Evolutionary conservation across 2,888 invertebrate genomes (phyloP).

Genomic region (Hetaerina titia): DNA sequence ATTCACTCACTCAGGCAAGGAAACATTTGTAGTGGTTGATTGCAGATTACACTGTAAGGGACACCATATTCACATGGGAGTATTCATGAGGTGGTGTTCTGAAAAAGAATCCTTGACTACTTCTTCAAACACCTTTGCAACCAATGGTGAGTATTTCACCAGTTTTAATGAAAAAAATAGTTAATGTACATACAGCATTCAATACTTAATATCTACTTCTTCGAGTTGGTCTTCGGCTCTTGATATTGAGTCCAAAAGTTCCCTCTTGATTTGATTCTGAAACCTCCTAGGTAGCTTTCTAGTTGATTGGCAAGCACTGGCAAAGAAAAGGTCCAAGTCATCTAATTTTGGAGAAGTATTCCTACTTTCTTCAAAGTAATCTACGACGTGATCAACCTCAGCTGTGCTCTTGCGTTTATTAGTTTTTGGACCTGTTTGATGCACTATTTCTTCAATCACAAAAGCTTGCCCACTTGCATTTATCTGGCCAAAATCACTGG

Average conservation of each 20-base stretch:
- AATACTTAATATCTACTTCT: background rate
- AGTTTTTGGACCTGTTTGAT: background rate
- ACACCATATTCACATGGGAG: no score
- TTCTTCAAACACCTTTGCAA: no score
- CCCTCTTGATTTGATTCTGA: background rate
- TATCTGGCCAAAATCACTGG: background rate
- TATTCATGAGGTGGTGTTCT: no score
- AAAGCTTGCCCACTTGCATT: background rate
- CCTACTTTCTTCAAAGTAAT: background rate
- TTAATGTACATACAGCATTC: background rate
- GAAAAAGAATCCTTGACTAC: no score
- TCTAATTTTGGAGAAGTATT: background rate
- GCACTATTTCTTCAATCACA: background rate
- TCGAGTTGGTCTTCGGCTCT: conserved; percentile 33
- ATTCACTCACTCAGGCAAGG: no score
- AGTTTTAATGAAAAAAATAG: background rate
- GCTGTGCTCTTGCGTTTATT: background rate
- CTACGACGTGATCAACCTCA: background rate
- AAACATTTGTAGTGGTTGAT: no score
- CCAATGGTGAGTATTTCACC: background rate
- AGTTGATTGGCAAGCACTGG: conserved; percentile 15
- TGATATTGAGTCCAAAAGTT: background rate
- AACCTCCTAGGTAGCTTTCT: conserved; percentile 27
- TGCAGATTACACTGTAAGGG: no score
- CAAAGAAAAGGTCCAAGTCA: conserved; percentile 37